Conservation (phyloP, 2,888 invertebrate species). For the Folsomia manolachei region DNA sequence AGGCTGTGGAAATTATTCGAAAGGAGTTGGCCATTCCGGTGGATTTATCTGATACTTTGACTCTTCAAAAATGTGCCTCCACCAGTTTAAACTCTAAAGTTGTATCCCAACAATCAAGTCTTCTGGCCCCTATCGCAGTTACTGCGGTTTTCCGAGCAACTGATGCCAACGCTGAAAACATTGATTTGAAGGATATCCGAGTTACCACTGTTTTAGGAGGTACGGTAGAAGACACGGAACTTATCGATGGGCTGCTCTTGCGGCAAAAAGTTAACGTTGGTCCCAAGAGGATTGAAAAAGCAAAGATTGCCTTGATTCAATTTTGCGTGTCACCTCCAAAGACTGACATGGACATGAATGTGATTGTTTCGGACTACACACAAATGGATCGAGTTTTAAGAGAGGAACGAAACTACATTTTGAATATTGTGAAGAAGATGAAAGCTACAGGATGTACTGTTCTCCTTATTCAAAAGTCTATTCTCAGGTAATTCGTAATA, state of each 20-base stretch:
- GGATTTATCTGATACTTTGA: conserved; percentile 51
- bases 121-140: conserved; percentile 94
- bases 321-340: conserved; percentile 99
- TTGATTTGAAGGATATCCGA: conserved; percentile 91
- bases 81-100: conserved; percentile 98
- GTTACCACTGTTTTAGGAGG: conserved; percentile 96
- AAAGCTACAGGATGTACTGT: conserved; percentile 99
- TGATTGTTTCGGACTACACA: conserved; percentile 96
- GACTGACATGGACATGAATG: conserved; percentile 97
- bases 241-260: conserved; percentile 92
- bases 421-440: conserved; percentile 97
- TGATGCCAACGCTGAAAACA: conserved; percentile 71
- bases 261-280: conserved; percentile 87
- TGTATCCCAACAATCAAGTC: conserved; percentile 94
- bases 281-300: conserved; percentile 91
- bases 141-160: conserved; percentile 88
- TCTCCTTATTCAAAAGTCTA: conserved; percentile 81
- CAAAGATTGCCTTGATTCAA: conserved; percentile 97
- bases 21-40: conserved; percentile 44
- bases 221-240: conserved; percentile 94
- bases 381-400: conserved; percentile 98
- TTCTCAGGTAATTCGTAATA: conserved; percentile 62
- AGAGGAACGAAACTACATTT: conserved; percentile 94
- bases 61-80: conserved; percentile 77
- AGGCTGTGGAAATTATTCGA: conserved; percentile 43